These are phyloP conservation scores for Microcebus lehilahytsara DNA, from an alignment of 2,113 vertebrate genomes.

Conservation along the genomic window DNA sequence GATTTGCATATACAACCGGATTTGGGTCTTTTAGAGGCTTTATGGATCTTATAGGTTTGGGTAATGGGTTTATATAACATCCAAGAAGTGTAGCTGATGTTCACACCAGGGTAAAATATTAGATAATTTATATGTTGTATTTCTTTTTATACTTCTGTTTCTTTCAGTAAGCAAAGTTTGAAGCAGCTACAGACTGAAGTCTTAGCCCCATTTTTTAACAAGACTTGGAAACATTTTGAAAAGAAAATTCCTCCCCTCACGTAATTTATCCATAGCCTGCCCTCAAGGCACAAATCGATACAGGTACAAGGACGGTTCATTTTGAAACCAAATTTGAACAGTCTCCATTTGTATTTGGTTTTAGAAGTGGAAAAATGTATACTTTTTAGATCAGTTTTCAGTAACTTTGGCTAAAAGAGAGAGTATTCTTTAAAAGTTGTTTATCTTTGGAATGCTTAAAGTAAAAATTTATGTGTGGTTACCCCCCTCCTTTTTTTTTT, in stretches of 20 bases:
- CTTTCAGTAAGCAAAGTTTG: background rate
- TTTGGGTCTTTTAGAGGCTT: background rate
- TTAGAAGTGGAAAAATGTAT: background rate
- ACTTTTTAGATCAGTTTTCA: background rate
- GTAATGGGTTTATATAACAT: background rate
- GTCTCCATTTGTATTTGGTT: background rate
- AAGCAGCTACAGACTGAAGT: background rate
- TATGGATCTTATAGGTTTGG: background rate
- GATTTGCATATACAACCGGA: background rate
- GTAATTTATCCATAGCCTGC: background rate
- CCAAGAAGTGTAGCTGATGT: background rate
- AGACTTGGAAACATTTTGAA: background rate
- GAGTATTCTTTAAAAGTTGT: background rate
- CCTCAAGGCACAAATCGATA: background rate
- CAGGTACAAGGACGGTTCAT: background rate
- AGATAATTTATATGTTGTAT: background rate
- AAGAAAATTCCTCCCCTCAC: background rate
- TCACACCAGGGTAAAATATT: background rate
- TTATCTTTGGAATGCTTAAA: constrained; percentile 6
- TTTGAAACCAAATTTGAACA: constrained; percentile 27
- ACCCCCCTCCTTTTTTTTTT: background rate
- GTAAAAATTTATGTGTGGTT: background rate
- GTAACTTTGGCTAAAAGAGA: background rate
- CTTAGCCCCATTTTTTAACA: background rate
- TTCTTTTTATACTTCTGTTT: background rate